Evolutionary conservation across 1,140 invertebrate genomes (phyloP), one percentile per base, ranked within the genome.

Genomic region (Drosophila aff.): DNA sequence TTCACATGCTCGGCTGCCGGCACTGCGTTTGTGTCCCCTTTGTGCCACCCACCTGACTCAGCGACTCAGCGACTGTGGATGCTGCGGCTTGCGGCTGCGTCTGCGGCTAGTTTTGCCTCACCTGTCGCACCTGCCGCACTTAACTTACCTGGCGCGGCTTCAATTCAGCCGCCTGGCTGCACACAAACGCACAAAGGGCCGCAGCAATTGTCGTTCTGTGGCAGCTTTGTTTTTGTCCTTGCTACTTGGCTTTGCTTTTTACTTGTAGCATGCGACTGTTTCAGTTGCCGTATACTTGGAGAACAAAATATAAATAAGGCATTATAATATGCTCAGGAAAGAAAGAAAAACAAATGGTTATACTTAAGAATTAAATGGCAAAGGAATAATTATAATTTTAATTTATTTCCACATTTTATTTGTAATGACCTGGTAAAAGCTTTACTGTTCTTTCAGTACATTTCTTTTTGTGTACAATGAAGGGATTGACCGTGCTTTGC

Each of bases 201-300:
- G 23, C 26, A 72, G 33, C 26, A 73, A 72, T 73, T 73, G 69
- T 73, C 58, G 52, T 71, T 40, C 49, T 68, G 28, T 40, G 44
- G 59, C 46, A 63, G 50, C 43, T 79, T 86, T 75, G 71, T 72
- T 55, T 76, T 80, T 66, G 60, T 46, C 50, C 61, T 50, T 50
- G 31, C 47, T 47, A 68, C 72, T 77, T 80, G 79, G 67, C 66
- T 71, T 71, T 52, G 47, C 46, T 58, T 52, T 69, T 59, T 77
- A 83, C 81, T 82, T 82, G 75, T 79, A 62, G 65, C 76, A 52
- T 64, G 49, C 59, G 44, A 74, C 47, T 64, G 43, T 60, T 47
- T 40, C 44, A 49, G 31, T 33, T 59, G n/a, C n/a, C 52, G 1
- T 36, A 41, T 62, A 69, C 62, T 33, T 1, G 2, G 0, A 66